phyloP scores from a whole-genome alignment of 2,888 invertebrate genomes.

The Anagyrus pseudococci region DNA sequence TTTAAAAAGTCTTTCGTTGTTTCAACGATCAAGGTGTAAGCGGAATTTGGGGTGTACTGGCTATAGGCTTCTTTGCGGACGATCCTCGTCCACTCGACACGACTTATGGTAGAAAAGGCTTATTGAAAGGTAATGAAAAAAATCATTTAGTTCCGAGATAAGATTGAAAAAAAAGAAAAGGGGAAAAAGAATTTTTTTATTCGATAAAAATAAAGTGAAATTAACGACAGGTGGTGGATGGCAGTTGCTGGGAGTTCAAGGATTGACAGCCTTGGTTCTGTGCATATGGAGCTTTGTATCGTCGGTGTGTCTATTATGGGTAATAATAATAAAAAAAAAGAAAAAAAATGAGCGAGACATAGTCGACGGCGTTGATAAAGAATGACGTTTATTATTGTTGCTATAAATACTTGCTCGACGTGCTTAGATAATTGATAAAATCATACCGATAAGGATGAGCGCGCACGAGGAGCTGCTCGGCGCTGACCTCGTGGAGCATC shows the following conservation, averaged over 20 bases:
- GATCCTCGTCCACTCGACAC: slow-evolving; percentile 82
- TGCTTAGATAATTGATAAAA: slow-evolving; percentile 69
- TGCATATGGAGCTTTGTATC: slow-evolving; percentile 76
- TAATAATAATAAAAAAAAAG: slow-evolving; percentile 49
- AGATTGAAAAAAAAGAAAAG: background rate
- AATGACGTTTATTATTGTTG: slow-evolving; percentile 19
- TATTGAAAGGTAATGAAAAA: slow-evolving; percentile 72
- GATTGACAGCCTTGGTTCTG: slow-evolving; percentile 75
- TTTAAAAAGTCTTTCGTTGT: too few species aligned
- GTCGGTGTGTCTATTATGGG: slow-evolving; percentile 78
- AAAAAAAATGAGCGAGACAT: too few species aligned
- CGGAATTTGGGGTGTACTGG: slow-evolving; percentile 76
- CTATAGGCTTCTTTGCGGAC: slow-evolving; percentile 89
- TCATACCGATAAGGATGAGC: slow-evolving; percentile 85
- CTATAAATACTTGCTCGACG: slow-evolving; percentile 16
- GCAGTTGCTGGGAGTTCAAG: slow-evolving; percentile 85
- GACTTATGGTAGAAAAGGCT: slow-evolving; percentile 77
- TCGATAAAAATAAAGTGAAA: background rate
- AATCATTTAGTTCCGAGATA: slow-evolving; percentile 9
- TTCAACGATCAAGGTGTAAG: too few species aligned
- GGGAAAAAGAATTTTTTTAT: background rate
- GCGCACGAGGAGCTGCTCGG: slow-evolving; percentile 86
- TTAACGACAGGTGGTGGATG: slow-evolving; percentile 77
- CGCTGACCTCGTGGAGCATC: slow-evolving; percentile 88
- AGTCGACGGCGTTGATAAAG: too few species aligned